Base-by-base conservation (phyloP, 2,113 vertebrate species). In the Siniperca chuatsi region DNA sequence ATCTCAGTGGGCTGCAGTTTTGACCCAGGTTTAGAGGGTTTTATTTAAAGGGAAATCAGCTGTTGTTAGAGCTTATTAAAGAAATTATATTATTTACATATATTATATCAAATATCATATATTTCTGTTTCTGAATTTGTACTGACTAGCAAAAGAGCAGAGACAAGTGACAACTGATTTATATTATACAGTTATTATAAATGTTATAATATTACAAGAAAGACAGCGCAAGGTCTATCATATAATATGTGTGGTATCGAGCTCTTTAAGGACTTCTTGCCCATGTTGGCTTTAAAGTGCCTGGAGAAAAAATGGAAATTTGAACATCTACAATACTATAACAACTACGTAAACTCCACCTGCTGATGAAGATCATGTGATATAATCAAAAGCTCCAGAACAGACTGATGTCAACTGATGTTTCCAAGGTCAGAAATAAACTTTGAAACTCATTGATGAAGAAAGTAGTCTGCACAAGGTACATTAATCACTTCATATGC, bases 1-100 rank as follows among this genome's bases (percentile, higher is more conserved):
- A 44, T 81, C 83, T 81, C 75, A 1, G 2, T 2, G 42, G 74
- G 50, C 40, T 48, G 16, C 40, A 4, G 48, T 16, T 92, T 70
- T 66, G 61, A 80, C 29, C 68, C 18, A 0, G 16, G 21, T 74
- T 76, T 60, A 2, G 33, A 82, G 66, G 50, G 7, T 84, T 82
- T 82, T 75, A 35, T 71, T 33, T 40, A 54, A 46, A 82, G 66
- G 25, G 25, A 40, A 72, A 40, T 15, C 73, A 60, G 65, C 29
- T 58, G 4, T 54, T 78, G 23, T 71, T 20, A 21, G 35, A 50
- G 74, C 44, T 69, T 66, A 52, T 29, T 61, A 61, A 75, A 58
- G n/a, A 21, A 50, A 75, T 75, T 12, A 66, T 13, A 21, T 50
- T 3, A 69, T 75, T 70, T 70, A 54, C 15, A 75, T 50, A 21